Base-by-base conservation (phyloP, 2,888 invertebrate genomes). In the Sesamia inferens region DNA sequence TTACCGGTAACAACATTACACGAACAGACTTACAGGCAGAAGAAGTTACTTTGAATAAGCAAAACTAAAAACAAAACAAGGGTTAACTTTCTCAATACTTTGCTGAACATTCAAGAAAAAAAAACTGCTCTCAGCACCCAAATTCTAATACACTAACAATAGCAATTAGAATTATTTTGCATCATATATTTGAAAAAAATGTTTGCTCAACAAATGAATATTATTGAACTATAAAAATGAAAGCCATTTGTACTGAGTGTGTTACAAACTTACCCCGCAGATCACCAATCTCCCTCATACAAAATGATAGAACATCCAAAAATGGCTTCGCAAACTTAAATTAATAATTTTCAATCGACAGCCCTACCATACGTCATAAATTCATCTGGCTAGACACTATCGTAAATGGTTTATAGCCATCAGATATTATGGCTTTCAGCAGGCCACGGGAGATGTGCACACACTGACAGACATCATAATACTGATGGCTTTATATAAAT, bases 361-460 rank as follows among this genome's bases (percentile, higher is more conserved):
- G 79, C 86, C 86, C 85, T 86, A 74, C 39, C 55, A 76, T 76
- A 72, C 77, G 80, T 80, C 84, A 87, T 86, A 92, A 91, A 91
- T 91, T 88, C 88, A 90, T 91, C 88, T 85, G 92, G 90, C 92
- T 92, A 93, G 93, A 93, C 93, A 85, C 86, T 88, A 88, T 92
- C 93, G 89, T 94, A 93, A 93, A 92, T 86, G 78, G 83, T 93
- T 93, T 92, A 93, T 92, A 87, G 89, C 83, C 87, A 88, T 89
- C 87, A 89, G 90, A 88, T 90, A 91, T 91, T 90, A 92, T 88
- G 85, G 89, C 81, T 85, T 79, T 84, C 86, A 82, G 88, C 90
- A 85, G 89, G 88, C 87, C 85, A 87, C 84, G 70, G 63, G 74
- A 57, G 78, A 83, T 80, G 83, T 63, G 77, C 69, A 65, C 75